Percentiles rank a stretch among this genome's conserved stretches.
Conservation (phyloP, 2,797 vertebrate genomes). For the Anguilla marmorata region DNA sequence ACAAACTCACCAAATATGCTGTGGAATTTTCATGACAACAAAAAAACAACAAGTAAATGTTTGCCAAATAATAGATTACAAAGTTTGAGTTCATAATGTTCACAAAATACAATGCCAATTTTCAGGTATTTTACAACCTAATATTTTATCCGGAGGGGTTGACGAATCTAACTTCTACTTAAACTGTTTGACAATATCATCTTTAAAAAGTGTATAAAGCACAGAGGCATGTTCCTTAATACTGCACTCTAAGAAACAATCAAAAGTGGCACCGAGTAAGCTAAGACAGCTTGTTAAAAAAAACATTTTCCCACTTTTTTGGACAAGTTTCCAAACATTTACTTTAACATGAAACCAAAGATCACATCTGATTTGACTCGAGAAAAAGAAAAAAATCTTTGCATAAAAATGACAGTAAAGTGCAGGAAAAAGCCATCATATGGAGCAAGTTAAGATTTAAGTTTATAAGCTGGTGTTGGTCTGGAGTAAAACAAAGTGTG, state of each 20-base stretch:
- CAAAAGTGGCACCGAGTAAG: not conserved
- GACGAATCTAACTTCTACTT: slow-evolving; percentile 4
- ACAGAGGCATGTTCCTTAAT: not conserved
- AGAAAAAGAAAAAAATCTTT: not conserved
- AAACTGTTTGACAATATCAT: not conserved
- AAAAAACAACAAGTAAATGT: not conserved
- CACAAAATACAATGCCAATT: slow-evolving; percentile 5
- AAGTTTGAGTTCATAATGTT: not conserved
- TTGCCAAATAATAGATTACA: not conserved
- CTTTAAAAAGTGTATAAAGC: slow-evolving; percentile 3
- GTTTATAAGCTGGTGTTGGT: slow-evolving; percentile 16
- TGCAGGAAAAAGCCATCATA: not conserved
- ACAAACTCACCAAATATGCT: not conserved
- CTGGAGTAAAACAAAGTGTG: not conserved
- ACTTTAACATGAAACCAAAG: not conserved
- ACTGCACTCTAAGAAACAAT: not conserved
- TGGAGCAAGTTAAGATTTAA: not conserved
- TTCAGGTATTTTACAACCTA: not conserved
- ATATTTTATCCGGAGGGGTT: not conserved
- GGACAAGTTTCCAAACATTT: not conserved
- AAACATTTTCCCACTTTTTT: not conserved
- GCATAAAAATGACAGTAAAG: not conserved
- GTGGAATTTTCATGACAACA: not conserved
- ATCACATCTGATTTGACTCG: not conserved
- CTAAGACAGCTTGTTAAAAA: not conserved